Conservation (phyloP, 1,140 invertebrate genomes). For the Plutomurus gul region DNA sequence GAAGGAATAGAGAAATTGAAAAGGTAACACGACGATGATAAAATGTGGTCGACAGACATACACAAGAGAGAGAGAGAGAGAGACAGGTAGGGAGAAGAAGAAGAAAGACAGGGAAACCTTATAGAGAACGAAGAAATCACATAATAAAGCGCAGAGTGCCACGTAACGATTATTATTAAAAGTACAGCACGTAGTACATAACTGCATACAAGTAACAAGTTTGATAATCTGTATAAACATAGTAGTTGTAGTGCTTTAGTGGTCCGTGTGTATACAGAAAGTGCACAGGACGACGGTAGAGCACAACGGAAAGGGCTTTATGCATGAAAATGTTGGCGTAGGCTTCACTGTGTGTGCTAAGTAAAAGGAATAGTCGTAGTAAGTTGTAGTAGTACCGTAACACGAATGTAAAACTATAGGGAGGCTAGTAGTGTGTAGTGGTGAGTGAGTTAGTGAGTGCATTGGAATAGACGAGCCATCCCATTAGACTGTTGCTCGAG, state of each 20-base stretch:
- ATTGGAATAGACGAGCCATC: no score
- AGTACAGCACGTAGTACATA: no score
- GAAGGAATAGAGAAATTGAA: background rate
- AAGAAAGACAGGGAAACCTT: background rate
- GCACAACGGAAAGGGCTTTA: slow-evolving; percentile 5
- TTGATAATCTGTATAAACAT: background rate
- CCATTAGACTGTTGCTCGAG: slow-evolving; percentile 15
- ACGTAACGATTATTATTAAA: no score
- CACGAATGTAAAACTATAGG: background rate
- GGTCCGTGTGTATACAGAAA: background rate
- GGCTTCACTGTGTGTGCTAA: background rate
- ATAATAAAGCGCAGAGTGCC: background rate
- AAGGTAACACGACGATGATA: no score
- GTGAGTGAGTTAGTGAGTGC: no score
- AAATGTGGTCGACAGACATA: no score
- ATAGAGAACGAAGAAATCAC: no score
- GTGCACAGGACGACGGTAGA: background rate
- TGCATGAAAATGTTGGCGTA: slow-evolving; percentile 23
- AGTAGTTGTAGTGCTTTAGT: background rate
- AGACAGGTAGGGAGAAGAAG: no score
- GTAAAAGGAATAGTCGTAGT: background rate
- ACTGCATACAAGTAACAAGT: no score
- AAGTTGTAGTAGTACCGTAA: background rate
- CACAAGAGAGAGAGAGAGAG: no score
- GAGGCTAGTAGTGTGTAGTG: background rate